Evolutionary conservation across 2,113 vertebrate genomes (phyloP).

Genomic region (Microtus montanus): DNA sequence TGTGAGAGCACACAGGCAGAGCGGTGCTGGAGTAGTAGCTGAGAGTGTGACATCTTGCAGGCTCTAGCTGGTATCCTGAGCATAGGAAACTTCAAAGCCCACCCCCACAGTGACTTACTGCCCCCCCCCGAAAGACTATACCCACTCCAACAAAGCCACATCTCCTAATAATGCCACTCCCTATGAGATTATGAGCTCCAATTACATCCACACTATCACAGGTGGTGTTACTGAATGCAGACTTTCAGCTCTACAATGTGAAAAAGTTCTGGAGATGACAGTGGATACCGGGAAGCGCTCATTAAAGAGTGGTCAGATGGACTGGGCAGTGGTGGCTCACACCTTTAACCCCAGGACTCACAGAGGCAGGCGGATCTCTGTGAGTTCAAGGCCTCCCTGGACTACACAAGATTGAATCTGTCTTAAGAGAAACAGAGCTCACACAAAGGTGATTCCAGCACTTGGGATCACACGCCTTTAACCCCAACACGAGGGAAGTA

Average conservation of each 20-base stretch:
- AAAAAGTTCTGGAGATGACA: background rate
- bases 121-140: background rate
- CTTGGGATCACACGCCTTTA: too few species aligned
- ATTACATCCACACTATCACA: background rate
- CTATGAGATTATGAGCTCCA: background rate
- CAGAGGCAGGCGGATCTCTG: background rate
- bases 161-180: background rate
- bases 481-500: too few species aligned
- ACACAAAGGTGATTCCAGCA: too few species aligned
- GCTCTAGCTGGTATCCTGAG: too few species aligned
- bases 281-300: too few species aligned
- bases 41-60: background rate
- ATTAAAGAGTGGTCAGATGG: background rate
- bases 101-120: background rate
- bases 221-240: rapidly evolving
- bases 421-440: too few species aligned
- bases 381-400: background rate
- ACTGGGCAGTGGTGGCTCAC: background rate
- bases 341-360: background rate
- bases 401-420: background rate
- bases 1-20: background rate
- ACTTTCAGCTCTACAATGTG: background rate
- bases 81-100: too few species aligned
- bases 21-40: background rate
- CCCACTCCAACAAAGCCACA: background rate